A percentile compares a stretch with the other conserved stretches of the same genome.
Evolutionary conservation across 2,797 vertebrate species (phyloP).

Genomic region (Natrix natrix): DNA sequence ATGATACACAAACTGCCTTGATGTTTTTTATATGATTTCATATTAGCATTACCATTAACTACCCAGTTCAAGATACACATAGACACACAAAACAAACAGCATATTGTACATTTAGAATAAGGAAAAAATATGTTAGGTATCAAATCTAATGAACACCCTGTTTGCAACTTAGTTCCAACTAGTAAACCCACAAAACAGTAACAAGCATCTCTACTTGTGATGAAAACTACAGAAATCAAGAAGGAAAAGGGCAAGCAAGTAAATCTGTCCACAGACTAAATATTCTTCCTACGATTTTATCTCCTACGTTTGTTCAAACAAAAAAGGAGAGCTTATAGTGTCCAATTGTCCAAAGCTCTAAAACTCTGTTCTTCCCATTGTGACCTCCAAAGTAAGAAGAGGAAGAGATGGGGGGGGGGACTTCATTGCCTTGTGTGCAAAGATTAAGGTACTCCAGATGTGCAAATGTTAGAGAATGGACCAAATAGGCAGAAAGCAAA

Average conservation of each 20-base stretch:
- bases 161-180: not conserved
- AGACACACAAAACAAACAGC: not conserved
- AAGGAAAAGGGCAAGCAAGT: not conserved
- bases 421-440: conserved; percentile 28
- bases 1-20: no score
- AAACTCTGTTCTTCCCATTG: not conserved
- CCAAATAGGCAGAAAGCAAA: conserved; percentile 66
- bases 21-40: not conserved
- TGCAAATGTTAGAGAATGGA: conserved; percentile 75
- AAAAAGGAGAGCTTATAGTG: no score
- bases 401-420: not conserved
- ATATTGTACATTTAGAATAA: not conserved
- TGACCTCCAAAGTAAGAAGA: not conserved
- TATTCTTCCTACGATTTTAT: not conserved
- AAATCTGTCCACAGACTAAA: not conserved
- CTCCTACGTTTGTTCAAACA: not conserved
- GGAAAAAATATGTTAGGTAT: not conserved
- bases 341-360: not conserved
- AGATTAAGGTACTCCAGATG: conserved; percentile 73
- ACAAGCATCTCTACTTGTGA: not conserved
- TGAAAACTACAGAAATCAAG: not conserved
- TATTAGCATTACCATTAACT: not conserved
- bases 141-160: not conserved
- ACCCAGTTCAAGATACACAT: not conserved
- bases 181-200: not conserved